Conservation (phyloP, 37 sponge, comb jelly and placozoan species). For the Oscarella lobularis region DNA sequence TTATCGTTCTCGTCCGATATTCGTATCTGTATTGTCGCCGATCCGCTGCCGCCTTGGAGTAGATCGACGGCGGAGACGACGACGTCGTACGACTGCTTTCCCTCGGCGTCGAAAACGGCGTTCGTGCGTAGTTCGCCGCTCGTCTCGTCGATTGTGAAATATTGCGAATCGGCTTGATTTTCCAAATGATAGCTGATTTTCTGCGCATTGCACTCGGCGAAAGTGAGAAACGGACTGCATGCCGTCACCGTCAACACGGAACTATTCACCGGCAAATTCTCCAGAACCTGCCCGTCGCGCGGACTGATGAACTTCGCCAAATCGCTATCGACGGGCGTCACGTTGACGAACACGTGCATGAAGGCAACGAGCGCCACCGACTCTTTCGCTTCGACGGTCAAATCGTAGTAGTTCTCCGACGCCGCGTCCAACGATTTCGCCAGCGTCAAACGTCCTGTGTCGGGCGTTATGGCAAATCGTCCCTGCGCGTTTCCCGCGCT, state of each 20-base stretch:
- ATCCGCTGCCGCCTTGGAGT: background rate
- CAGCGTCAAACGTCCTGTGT: background rate
- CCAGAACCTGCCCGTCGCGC: background rate
- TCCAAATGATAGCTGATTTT: background rate
- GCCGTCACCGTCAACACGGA: background rate
- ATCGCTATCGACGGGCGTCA: background rate
- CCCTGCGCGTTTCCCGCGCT: background rate
- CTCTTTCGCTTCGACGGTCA: background rate
- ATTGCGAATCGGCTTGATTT: background rate
- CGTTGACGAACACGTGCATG: constrained; percentile 1
- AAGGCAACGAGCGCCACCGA: background rate
- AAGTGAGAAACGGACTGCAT: background rate
- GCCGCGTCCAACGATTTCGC: background rate
- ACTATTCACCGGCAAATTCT: background rate
- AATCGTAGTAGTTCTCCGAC: background rate
- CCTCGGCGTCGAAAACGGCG: background rate
- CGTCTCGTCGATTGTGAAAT: background rate
- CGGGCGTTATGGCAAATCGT: background rate
- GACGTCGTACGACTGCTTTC: background rate
- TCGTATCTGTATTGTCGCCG: background rate
- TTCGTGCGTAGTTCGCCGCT: background rate
- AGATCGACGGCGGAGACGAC: background rate
- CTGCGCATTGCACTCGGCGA: background rate
- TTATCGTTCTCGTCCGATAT: background rate
- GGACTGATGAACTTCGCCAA: background rate